Evolutionary conservation across 1,140 invertebrate species (phyloP), one percentile per base, ranked within the genome.

Genomic region (Pseudoatta argentina): DNA sequence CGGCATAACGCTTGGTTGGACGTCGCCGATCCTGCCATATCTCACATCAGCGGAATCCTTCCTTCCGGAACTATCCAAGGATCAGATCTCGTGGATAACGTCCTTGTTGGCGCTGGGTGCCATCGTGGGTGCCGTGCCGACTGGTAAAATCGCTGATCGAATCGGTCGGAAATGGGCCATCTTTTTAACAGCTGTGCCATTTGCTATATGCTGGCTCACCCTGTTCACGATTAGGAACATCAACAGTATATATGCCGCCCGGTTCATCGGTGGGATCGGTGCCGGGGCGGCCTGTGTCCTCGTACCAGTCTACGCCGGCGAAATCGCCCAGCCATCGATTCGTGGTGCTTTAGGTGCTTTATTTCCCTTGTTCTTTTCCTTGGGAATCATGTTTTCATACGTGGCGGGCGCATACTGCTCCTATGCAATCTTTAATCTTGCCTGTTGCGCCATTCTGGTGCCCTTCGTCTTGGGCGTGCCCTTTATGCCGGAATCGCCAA

Each of bases 161-260:
- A 95, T 97, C 82, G 97, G 97, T 3, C 94, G 97, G 12, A 97
- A 97, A 94, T 95, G 94, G 69, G 96, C 96, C 0, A 93, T 97
- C 34, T 91, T 96, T 21, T 93, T 96, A 24, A 93, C 96, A 3
- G 95, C 96, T 0, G 57, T 97, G 3, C 96, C 96, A 0, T 95
- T 97, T 72, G 86, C 96, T 0, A 90, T 96, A 3, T 97, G 97
- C 3, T 97, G 96, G 96, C 92, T 97, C 24, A 86, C 96, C 3
- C 96, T 97, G 2, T 96, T 96, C 73, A 96, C 93, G 87, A 69
- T 85, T 10, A 39, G 39, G 2, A 76, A 61, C 72, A n/a, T 83
- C 39, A 1, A 30, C 69, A 95, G 95, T 10, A 87, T 96, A 3
- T 96, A 96, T 88, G 88, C 96, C 5, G 97, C 97, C 0, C 95